These are phyloP conservation scores for Perizoma affinitatum DNA, from an alignment of 2,888 invertebrate genomes.

Conservation along the genomic window DNA sequence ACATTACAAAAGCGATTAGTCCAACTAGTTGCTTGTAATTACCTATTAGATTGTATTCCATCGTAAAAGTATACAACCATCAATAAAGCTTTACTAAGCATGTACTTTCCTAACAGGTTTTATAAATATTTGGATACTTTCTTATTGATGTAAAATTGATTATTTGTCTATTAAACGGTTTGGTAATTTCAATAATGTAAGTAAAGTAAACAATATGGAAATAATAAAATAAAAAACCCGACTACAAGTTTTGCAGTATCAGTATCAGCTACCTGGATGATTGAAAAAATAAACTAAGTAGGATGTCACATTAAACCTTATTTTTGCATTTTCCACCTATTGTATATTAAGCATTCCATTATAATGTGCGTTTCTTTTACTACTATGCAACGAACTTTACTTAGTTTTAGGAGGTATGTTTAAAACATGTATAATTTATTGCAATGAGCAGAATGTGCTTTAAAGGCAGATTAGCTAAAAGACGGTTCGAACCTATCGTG, in stretches of 20 bases:
- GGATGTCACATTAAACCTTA: not conserved
- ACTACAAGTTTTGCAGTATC: too few species aligned
- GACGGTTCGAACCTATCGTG: too few species aligned
- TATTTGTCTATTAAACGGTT: too few species aligned
- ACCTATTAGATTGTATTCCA: too few species aligned
- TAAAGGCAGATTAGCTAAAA: not conserved
- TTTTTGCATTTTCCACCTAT: conserved; percentile 4
- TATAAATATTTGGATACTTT: not conserved
- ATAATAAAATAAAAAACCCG: too few species aligned
- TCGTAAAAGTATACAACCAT: too few species aligned
- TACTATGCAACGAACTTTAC: conserved; percentile 16
- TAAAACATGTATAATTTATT: not conserved
- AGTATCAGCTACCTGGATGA: too few species aligned
- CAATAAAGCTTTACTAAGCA: not conserved
- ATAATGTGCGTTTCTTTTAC: conserved; percentile 8
- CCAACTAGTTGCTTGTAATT: too few species aligned
- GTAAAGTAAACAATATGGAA: too few species aligned
- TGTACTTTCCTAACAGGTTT: not conserved
- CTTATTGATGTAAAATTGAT: too few species aligned
- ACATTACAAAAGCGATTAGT: not conserved
- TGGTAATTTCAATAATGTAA: too few species aligned
- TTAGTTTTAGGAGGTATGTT: not conserved
- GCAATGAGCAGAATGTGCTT: not conserved
- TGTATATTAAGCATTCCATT: conserved; percentile 18
- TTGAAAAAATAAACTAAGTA: too few species aligned